Evolutionary conservation across 2,113 vertebrate genomes (phyloP).

Genomic region (Monopterus albus): DNA sequence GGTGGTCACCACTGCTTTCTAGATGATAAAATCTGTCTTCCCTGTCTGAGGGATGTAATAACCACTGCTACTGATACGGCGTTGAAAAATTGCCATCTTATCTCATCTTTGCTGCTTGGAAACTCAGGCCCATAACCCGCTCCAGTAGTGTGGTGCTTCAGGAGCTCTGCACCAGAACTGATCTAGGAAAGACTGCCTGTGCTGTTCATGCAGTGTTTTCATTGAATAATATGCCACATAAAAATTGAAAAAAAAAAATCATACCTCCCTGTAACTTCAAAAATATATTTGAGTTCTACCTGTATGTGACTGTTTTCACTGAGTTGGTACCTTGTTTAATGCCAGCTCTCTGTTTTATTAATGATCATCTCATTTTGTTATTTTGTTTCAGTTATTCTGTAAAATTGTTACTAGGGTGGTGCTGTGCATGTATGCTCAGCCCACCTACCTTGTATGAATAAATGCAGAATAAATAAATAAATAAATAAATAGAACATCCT

Average conservation of each 20-base stretch:
- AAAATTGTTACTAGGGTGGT: not conserved
- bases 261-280: not conserved
- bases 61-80: conserved; percentile 3
- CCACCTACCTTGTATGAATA: not conserved
- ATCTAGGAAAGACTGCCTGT: conserved; percentile 12
- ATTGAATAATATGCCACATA: conserved; percentile 15
- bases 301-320: not conserved
- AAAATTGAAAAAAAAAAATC: too few species aligned
- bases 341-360: not conserved
- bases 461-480: not conserved
- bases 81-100: conserved; percentile 41
- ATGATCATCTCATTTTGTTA: not conserved
- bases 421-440: not conserved
- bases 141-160: conserved; percentile 27
- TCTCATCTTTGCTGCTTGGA: conserved; percentile 47
- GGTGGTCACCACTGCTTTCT: conserved; percentile 21
- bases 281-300: not conserved
- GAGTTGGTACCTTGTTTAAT: not conserved
- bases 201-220: conserved; percentile 10
- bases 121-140: conserved; percentile 4
- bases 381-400: not conserved
- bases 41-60: conserved; percentile 37
- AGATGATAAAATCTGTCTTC: not conserved
- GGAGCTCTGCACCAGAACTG: conserved; percentile 20
- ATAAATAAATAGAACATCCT: not conserved